These are phyloP conservation scores for Labia minor DNA, from an alignment of 2,888 invertebrate species.

Conservation along the genomic window DNA sequence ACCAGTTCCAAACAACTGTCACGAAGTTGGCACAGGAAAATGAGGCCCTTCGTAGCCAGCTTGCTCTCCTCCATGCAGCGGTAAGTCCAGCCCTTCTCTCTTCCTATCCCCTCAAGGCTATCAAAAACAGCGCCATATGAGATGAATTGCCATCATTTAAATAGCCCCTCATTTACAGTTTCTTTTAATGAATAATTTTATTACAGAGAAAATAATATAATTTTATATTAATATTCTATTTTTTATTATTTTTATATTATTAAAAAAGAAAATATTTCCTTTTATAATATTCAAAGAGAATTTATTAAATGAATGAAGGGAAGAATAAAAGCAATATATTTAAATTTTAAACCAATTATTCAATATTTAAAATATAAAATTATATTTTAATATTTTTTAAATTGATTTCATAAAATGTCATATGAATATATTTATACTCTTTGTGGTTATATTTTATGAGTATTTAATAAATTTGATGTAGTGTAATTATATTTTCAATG, in stretches of 20 bases:
- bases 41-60: slow-evolving; percentile 52
- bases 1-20: slow-evolving; percentile 59
- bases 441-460: too few species aligned
- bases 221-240: background rate
- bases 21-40: slow-evolving; percentile 56
- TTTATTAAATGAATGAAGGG: too few species aligned
- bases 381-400: too few species aligned
- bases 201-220: background rate
- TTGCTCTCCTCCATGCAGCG: slow-evolving; percentile 30
- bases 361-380: too few species aligned
- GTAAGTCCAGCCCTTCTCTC: background rate
- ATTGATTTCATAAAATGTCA: too few species aligned
- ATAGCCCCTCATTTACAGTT: background rate
- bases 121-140: background rate
- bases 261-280: background rate
- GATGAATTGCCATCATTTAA: background rate
- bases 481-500: too few species aligned
- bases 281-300: too few species aligned
- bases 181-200: slow-evolving; percentile 1
- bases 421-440: too few species aligned
- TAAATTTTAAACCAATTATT: too few species aligned
- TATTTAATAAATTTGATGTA: too few species aligned
- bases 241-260: background rate
- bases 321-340: too few species aligned
- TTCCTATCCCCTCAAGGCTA: background rate